phyloP scores from a whole-genome alignment of 2,888 invertebrate genomes.

The Trisateles emortualis region DNA sequence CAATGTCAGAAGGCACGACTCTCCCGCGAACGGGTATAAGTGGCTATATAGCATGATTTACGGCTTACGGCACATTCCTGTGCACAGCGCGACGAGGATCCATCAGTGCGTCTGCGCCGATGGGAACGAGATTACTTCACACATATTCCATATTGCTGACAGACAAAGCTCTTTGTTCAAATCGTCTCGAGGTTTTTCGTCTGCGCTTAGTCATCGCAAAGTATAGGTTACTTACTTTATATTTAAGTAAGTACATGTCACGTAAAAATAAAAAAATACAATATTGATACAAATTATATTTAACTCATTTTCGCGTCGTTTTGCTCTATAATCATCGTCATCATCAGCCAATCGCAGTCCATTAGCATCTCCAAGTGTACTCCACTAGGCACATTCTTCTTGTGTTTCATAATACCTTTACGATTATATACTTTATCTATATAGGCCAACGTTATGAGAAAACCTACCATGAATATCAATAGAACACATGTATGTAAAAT shows the following conservation, averaged over 20 bases:
- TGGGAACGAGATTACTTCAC: slow-evolving; percentile 77
- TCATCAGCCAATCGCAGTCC: too few species aligned
- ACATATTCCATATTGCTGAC: slow-evolving; percentile 66
- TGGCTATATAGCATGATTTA: slow-evolving; percentile 70
- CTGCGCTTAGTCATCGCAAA: slow-evolving; percentile 47
- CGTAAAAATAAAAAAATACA: too few species aligned
- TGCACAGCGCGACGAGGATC: slow-evolving; percentile 58
- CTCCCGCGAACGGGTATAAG: slow-evolving; percentile 37
- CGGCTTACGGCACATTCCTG: slow-evolving; percentile 80
- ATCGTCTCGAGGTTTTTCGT: slow-evolving; percentile 43
- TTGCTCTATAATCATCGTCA: too few species aligned
- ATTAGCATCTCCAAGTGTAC: too few species aligned
- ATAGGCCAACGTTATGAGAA: slow-evolving; percentile 15
- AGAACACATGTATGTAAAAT: slow-evolving; percentile 14
- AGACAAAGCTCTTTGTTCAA: slow-evolving; percentile 66
- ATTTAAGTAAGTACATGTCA: too few species aligned
- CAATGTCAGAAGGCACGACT: slow-evolving; percentile 40
- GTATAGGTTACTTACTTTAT: not conserved
- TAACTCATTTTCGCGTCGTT: too few species aligned
- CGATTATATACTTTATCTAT: slow-evolving; percentile 14
- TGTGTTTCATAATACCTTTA: too few species aligned
- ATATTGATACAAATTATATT: too few species aligned
- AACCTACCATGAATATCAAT: slow-evolving; percentile 24
- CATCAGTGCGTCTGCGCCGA: slow-evolving; percentile 58
- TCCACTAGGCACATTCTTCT: too few species aligned